A percentile compares a stretch with the other conserved stretches of the same genome.
phyloP scores from a whole-genome alignment of 2,888 invertebrate species.

The Choreutis nemorana region DNA sequence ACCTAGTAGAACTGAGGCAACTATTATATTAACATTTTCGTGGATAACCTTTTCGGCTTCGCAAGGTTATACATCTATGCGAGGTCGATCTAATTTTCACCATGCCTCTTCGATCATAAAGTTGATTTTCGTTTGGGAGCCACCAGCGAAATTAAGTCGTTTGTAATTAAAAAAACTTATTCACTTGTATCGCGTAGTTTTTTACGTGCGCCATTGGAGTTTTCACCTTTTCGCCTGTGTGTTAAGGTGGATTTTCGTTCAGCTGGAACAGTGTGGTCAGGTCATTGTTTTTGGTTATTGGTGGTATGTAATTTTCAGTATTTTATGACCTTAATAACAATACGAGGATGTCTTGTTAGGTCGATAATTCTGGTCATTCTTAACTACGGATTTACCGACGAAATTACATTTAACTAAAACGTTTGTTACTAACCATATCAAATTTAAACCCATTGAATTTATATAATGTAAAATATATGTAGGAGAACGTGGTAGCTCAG shows the following conservation, averaged over 20 bases:
- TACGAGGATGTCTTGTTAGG: too few species aligned
- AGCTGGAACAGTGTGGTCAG: conserved; percentile 24
- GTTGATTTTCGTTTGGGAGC: conserved; percentile 12
- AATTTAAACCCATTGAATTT: too few species aligned
- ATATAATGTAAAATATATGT: too few species aligned
- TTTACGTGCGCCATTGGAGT: too few species aligned
- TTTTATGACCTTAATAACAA: conserved; percentile 51
- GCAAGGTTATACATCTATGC: conserved; percentile 36
- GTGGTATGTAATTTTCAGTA: conserved; percentile 51
- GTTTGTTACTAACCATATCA: too few species aligned
- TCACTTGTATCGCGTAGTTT: conserved; percentile 53
- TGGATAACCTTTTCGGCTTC: conserved; percentile 54
- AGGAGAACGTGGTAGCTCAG: too few species aligned
- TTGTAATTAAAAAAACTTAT: conserved; percentile 57
- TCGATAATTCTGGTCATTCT: too few species aligned
- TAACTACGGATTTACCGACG: too few species aligned
- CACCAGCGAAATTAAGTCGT: conserved; percentile 40
- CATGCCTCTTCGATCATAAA: neutral
- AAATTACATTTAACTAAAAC: too few species aligned
- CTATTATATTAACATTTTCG: conserved; percentile 68
- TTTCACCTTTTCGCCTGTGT: too few species aligned
- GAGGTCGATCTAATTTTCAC: conserved; percentile 14
- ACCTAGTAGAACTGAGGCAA: conserved; percentile 65
- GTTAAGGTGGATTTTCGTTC: too few species aligned
- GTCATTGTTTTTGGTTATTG: conserved; percentile 57